Percentiles rank a stretch among this genome's conserved stretches.
Conservation (phyloP, 2,888 invertebrate genomes). For the Acronicta alni region DNA sequence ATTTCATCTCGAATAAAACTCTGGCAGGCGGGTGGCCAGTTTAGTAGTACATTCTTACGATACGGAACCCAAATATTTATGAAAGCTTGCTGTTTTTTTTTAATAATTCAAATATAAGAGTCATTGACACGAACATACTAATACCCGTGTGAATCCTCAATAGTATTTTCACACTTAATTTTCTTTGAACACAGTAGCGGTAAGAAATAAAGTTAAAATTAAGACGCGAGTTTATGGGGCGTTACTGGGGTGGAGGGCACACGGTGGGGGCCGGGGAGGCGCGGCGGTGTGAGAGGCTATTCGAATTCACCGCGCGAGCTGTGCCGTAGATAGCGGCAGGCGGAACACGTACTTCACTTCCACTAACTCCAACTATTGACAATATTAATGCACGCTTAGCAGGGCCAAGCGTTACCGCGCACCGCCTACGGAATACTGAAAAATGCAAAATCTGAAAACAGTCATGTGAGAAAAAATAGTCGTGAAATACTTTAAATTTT, state of each 20-base stretch:
- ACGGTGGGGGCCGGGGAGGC: constrained; percentile 67
- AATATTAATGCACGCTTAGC: constrained; percentile 89
- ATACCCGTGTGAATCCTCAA: constrained; percentile 76
- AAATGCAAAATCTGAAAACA: constrained; percentile 56
- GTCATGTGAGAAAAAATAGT: constrained; percentile 10
- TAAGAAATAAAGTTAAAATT: constrained; percentile 89
- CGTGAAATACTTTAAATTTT: constrained; percentile 32
- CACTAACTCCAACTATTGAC: constrained; percentile 89
- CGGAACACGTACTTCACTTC: constrained; percentile 89
- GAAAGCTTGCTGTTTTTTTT: background rate
- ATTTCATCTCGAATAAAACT: no score
- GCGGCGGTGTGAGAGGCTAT: constrained; percentile 80
- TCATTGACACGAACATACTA: constrained; percentile 64
- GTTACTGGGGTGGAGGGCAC: constrained; percentile 83
- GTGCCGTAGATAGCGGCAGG: constrained; percentile 88
- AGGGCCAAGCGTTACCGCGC: constrained; percentile 83
- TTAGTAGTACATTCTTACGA: no score
- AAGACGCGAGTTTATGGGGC: constrained; percentile 89
- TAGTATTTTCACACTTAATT: constrained; percentile 88
- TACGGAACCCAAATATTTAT: no score
- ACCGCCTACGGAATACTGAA: constrained; percentile 76
- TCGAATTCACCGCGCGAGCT: constrained; percentile 88
- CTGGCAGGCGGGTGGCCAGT: no score
- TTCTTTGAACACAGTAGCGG: constrained; percentile 85
- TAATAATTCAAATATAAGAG: constrained; percentile 8